These are phyloP conservation scores for Gerosis bhagava DNA, from an alignment of 2,888 invertebrate species.

Conservation along the genomic window DNA sequence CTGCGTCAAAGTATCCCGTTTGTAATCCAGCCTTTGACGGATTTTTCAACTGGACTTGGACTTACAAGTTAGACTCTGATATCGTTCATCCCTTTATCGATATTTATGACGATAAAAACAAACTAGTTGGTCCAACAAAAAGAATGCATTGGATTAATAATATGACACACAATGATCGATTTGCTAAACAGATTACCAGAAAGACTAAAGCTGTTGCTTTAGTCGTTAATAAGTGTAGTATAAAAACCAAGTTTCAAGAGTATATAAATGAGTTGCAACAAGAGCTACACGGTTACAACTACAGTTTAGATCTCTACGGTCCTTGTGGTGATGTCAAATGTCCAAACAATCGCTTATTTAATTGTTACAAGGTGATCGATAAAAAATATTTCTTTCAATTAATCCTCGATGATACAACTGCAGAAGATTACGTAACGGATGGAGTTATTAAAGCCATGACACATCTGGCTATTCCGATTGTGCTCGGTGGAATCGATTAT, in stretches of 20 bases:
- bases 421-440: conserved; percentile 60
- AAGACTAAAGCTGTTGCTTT: conserved; percentile 63
- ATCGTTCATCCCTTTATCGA: conserved; percentile 59
- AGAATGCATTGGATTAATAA: conserved; percentile 48
- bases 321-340: conserved; percentile 57
- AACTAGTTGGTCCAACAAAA: conserved; percentile 51
- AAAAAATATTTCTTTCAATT: conserved; percentile 59
- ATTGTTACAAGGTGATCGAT: conserved; percentile 58
- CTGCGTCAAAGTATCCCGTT: conserved; percentile 52
- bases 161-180: conserved; percentile 44
- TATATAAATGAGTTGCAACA: conserved; percentile 49
- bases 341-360: conserved; percentile 40
- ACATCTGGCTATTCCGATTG: conserved; percentile 56
- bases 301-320: conserved; percentile 56
- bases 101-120: conserved; percentile 45
- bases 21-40: conserved; percentile 55
- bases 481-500: conserved; percentile 54
- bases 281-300: conserved; percentile 57
- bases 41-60: conserved; percentile 75
- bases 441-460: conserved; percentile 52
- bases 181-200: conserved; percentile 35
- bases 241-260: conserved; percentile 49
- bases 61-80: conserved; percentile 64
- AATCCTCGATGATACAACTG: conserved; percentile 56
- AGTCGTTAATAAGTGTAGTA: conserved; percentile 54